phyloP scores from a whole-genome alignment of 2,888 invertebrate species.

The Tachina lurida region DNA sequence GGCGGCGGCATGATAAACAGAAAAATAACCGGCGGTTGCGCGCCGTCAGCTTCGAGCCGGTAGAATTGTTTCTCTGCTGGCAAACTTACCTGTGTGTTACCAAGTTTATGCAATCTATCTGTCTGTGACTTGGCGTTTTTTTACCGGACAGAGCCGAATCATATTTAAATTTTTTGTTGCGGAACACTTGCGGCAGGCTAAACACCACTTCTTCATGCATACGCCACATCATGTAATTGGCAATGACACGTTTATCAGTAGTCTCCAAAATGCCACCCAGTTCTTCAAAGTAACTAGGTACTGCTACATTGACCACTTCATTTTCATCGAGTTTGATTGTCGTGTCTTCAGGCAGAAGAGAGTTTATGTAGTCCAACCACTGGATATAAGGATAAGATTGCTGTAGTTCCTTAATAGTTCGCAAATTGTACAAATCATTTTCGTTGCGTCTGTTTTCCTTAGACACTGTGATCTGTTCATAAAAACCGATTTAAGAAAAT shows the following conservation, averaged over 20 bases:
- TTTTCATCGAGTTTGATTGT: constrained; percentile 84
- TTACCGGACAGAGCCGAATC: no score
- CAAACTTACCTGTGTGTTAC: constrained; percentile 87
- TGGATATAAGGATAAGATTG: constrained; percentile 86
- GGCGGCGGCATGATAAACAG: no score
- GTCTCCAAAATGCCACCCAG: constrained; percentile 86
- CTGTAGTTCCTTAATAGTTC: constrained; percentile 90
- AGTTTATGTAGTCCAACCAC: constrained; percentile 90
- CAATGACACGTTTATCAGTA: constrained; percentile 87
- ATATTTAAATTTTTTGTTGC: constrained; percentile 88
- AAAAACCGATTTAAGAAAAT: background rate
- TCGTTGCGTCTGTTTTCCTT: constrained; percentile 95
- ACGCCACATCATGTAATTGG: constrained; percentile 97
- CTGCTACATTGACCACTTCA: constrained; percentile 92
- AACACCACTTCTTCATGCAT: constrained; percentile 90
- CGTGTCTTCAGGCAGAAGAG: constrained; percentile 87
- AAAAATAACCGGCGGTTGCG: no score
- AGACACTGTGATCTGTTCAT: constrained; percentile 89
- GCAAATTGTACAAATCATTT: constrained; percentile 94
- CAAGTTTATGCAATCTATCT: constrained; percentile 95
- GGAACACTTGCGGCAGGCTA: constrained; percentile 89
- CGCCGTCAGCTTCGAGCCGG: no score
- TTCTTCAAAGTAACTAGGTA: constrained; percentile 90
- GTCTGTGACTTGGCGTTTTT: constrained; percentile 84
- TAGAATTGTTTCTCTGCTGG: no score